Conservation (phyloP, 1,140 invertebrate species). For the Eulimnadia texana region DNA sequence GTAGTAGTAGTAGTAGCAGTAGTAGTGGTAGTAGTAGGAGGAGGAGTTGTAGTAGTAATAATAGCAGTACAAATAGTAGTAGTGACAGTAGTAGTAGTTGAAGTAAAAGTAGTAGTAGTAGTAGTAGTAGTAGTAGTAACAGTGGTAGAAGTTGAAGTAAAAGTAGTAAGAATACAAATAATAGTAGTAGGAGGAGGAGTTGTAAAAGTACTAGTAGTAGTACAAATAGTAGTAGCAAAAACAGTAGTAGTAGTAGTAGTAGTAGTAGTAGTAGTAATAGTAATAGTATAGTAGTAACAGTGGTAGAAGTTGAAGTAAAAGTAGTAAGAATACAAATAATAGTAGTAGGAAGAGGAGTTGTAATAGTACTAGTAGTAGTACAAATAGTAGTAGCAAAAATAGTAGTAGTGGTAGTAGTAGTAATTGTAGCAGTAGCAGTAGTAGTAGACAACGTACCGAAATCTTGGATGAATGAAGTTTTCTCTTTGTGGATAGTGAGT, state of each 20-base stretch:
- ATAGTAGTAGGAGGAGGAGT: background rate
- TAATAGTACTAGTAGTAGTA: background rate
- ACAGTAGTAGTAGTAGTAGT: background rate
- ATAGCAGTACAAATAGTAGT: background rate
- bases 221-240: constrained; percentile 22
- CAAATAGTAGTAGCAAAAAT: background rate
- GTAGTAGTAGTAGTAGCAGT: background rate
- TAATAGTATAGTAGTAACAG: background rate
- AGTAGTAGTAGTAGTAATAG: background rate
- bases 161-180: background rate
- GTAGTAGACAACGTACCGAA: constrained; percentile 35
- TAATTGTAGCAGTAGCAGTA: background rate
- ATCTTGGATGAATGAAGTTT: constrained; percentile 43
- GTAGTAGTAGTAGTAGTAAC: background rate
- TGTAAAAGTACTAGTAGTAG: background rate
- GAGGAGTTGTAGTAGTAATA: background rate
- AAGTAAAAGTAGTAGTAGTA: background rate
- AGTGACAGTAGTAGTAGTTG: background rate
- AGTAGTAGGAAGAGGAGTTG: background rate
- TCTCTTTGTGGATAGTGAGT: constrained; percentile 42
- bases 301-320: background rate
- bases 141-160: constrained; percentile 24
- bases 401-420: background rate
- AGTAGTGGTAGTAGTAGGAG: background rate
- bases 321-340: background rate